Evolutionary conservation across 2,113 vertebrate species (phyloP).

Genomic region (Lophochroa leadbeateri): DNA sequence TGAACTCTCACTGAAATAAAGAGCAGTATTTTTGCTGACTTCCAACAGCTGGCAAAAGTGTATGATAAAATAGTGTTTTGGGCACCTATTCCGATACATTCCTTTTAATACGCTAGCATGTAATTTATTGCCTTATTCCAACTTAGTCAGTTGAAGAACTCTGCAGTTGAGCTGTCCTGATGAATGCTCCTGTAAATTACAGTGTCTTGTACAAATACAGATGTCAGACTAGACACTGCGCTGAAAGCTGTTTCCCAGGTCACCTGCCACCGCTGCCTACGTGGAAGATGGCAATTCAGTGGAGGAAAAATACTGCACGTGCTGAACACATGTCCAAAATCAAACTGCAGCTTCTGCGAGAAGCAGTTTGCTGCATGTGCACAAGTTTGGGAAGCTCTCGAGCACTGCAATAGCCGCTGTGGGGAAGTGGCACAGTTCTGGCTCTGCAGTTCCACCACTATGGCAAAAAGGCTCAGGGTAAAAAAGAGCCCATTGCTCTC

Average conservation of each 20-base stretch:
- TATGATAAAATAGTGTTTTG: background rate
- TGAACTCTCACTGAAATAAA: background rate
- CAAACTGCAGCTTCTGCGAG: background rate
- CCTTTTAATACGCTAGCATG: background rate
- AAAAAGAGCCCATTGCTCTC: background rate
- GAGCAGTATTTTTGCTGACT: background rate
- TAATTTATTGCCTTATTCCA: background rate
- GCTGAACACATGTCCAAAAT: background rate
- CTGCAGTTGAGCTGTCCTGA: background rate
- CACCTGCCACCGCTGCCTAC: background rate
- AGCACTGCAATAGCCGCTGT: background rate
- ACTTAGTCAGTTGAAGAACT: background rate
- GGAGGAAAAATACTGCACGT: background rate
- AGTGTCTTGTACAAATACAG: background rate
- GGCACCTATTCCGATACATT: background rate
- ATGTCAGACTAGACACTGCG: background rate
- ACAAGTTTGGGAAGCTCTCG: background rate
- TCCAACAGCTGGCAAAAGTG: background rate
- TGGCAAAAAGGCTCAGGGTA: background rate
- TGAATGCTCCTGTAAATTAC: background rate
- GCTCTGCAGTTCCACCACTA: background rate
- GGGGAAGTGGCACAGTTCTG: background rate
- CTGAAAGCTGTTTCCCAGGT: background rate
- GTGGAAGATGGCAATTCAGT: fast-evolving
- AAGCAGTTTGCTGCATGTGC: background rate